These are phyloP conservation scores for Zapornia atra DNA, from an alignment of 2,113 vertebrate genomes.

Conservation along the genomic window DNA sequence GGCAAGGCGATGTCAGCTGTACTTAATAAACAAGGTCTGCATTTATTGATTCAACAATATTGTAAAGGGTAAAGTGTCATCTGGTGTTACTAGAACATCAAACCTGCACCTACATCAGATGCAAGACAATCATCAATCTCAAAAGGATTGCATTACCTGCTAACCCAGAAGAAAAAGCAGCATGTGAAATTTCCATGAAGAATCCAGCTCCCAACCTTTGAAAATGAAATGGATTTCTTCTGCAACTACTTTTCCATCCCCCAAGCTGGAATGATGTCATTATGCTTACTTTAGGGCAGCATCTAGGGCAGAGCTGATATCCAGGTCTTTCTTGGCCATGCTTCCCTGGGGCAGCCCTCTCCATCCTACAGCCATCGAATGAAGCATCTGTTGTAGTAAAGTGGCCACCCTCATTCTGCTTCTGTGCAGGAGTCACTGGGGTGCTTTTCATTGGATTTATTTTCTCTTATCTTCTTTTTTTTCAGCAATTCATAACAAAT, in stretches of 20 bases:
- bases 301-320: neutral
- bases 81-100: slow-evolving; percentile 59
- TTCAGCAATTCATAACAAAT: neutral
- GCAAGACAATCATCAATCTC: slow-evolving; percentile 56
- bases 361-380: neutral
- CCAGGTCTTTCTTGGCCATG: neutral
- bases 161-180: neutral
- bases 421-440: neutral
- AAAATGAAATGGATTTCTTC: neutral
- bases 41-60: slow-evolving; percentile 51
- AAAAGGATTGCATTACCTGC: neutral
- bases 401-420: neutral
- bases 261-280: neutral
- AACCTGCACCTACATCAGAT: slow-evolving; percentile 52
- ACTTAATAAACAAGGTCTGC: slow-evolving; percentile 66
- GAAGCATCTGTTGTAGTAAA: neutral
- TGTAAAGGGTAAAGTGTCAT: slow-evolving; percentile 65
- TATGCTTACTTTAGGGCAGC: neutral
- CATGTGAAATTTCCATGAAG: neutral
- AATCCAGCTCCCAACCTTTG: neutral
- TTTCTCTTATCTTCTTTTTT: neutral
- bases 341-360: neutral
- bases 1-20: slow-evolving; percentile 56
- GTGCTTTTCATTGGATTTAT: neutral
- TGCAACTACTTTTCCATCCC: neutral